phyloP scores from a whole-genome alignment of 2,113 vertebrate genomes.

The Muntiacus muntjak region DNA sequence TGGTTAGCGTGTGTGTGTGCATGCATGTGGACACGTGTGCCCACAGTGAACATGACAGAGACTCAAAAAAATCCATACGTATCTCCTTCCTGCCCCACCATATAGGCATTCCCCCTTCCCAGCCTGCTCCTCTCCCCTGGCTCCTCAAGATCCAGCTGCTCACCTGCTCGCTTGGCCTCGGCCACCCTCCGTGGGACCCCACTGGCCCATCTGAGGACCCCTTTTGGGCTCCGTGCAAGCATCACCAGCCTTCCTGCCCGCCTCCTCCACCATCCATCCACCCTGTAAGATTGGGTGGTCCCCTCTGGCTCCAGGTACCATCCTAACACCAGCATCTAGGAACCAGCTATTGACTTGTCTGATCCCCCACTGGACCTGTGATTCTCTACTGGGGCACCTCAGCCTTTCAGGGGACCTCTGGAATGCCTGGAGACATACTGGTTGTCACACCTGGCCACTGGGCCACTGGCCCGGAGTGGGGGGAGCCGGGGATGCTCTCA shows the following conservation, averaged over 20 bases:
- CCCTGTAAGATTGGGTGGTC: fast-evolving
- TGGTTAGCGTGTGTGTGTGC: background rate
- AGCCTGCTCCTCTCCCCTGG: background rate
- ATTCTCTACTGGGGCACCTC: background rate
- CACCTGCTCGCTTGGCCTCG: background rate
- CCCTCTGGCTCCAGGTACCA: fast-evolving
- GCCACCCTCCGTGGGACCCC: fast-evolving
- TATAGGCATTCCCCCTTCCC: fast-evolving
- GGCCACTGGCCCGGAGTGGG: fast-evolving
- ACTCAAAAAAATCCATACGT: fast-evolving
- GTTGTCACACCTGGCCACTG: background rate
- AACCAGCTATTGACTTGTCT: background rate
- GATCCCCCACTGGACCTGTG: background rate
- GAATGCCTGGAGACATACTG: background rate
- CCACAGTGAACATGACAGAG: fast-evolving
- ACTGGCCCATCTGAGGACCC: fast-evolving
- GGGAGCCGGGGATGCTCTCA: too few relatives aligned
- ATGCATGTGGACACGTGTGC: fast-evolving
- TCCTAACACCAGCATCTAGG: background rate
- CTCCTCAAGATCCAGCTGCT: background rate
- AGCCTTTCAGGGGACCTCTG: background rate
- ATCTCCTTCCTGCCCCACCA: fast-evolving
- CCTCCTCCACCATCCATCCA: fast-evolving
- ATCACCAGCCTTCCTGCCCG: fast-evolving
- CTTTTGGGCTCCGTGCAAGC: fast-evolving